phyloP scores from a whole-genome alignment of 2,888 invertebrate species.

The Habrosyne pyritoides region DNA sequence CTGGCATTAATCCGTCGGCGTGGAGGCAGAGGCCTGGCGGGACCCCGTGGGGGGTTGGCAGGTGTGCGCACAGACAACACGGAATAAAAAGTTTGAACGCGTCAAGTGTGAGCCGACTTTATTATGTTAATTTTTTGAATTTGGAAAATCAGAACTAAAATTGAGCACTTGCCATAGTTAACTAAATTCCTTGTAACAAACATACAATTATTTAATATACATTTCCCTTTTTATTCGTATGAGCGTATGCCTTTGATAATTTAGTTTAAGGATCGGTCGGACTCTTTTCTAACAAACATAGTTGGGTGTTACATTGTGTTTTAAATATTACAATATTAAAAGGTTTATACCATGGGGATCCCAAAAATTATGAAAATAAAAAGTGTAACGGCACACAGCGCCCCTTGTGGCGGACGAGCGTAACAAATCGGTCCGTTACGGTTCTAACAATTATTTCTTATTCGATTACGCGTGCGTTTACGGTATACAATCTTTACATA shows the following conservation, averaged over 20 bases:
- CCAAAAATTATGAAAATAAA: constrained; percentile 25
- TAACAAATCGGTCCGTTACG: constrained; percentile 56
- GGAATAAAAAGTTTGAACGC: constrained; percentile 22
- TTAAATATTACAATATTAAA: no score
- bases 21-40: constrained; percentile 43
- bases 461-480: constrained; percentile 15
- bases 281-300: no score
- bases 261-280: no score
- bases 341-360: constrained; percentile 25
- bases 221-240: no score
- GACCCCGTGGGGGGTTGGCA: constrained; percentile 68
- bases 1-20: constrained; percentile 73
- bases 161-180: no score
- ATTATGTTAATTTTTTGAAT: constrained; percentile 1
- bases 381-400: constrained; percentile 43
- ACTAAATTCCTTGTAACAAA: no score
- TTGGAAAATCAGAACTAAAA: not conserved
- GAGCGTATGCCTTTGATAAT: no score
- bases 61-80: constrained; percentile 57
- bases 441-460: constrained; percentile 33
- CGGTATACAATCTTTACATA: constrained; percentile 8
- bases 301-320: no score
- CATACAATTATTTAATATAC: no score
- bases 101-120: constrained; percentile 34
- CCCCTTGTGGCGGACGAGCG: constrained; percentile 47